Base-by-base conservation (phyloP, 2,888 invertebrate species). In the Patella pellucida region DNA sequence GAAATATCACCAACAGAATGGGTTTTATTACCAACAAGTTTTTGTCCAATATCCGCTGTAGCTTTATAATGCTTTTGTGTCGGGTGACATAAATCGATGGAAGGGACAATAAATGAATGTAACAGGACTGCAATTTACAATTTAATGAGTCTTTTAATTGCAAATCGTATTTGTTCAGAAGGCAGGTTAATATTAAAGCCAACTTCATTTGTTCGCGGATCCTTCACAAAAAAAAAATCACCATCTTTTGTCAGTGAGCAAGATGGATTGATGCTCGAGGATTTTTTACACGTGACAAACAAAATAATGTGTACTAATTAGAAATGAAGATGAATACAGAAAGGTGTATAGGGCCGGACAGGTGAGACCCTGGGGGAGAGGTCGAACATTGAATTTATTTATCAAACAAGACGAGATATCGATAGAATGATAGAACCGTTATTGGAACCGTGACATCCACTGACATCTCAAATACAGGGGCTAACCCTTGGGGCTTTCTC, bases 81-180 rank as follows among this genome's bases (percentile, higher is more conserved):
- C 50, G 71, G 23, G 23, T 23, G 51, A n/a, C 71, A 41, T 23
- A 71, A 52, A 71, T 71, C 71, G 52, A 71, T 52, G 27, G 71
- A 16, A 14, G 23, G 5, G 19, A 62, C 62, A 62, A 62, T 62
- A 62, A 23, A 23, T 23, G 19, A 62, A 15, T 62, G 74, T 41
- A 68, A 68, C 52, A 69, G 74, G 56, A 23, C 12, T 51, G 69
- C 69, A 54, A 74, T 69, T 74, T 74, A 51, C 68, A 69, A 69
- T 16, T 52, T 69, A 74, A 74, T 74, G 68, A 74, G 69, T 54
- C 56, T 70, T 69, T 74, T 74, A 74, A 74, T 74, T 74, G 74
- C 54, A 69, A 69, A 69, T 52, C 69, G 74, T 56, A 69, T 69
- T 68, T 69, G 73, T 69, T 72, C 67, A 19, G 14, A n/a, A 72